Base-by-base conservation (phyloP, 2,797 vertebrate species). In the Acropternis orthonyx region DNA sequence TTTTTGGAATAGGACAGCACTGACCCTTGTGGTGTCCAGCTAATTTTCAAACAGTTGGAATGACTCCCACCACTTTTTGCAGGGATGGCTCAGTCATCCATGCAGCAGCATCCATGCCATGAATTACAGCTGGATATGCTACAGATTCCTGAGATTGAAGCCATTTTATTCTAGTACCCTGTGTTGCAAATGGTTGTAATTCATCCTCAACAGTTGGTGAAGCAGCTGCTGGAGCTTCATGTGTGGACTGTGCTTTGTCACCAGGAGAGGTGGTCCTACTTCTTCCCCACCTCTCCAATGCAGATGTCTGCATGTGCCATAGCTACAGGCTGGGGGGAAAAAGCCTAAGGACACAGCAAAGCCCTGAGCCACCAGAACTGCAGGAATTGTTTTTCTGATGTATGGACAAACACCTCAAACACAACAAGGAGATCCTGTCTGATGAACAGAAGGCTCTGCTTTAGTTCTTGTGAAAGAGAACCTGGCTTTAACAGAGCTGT, bases 41-140 rank as follows among this genome's bases (percentile, higher is more conserved):
- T 92, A 51, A 69, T 93, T 94, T 93, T 85, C 67, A 67, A 73
- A 27, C 4, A 21, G 19, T 17, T 92, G 51, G 77, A 93, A 87
- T 59, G 66, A 14, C 14, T 92, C 55, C 55, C 24, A 44, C 32
- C 43, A 52, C 20, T 62, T 88, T 78, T 81, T 90, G 43, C 55
- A 73, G 34, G 21, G 55, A 22, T 6, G 2, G 48, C 56, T 92
- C 58, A 62, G 34, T 44, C 54, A 39, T 44, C 37, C 49, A 6
- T n/a, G 66, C n/a, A 84, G 48, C 83, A 89, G 66, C 85, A 86
- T 46, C 41, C 22, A 26, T 68, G 39, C 49, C 36, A 20, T 43
- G 41, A 88, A 46, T 75, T 85, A 46, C 59, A 83, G 49, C 14
- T 28, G 17, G 62, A 49, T 63, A 27, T 13, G 66, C 46, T 39